Base-by-base conservation (phyloP, 2,888 invertebrate species). In the Agriotes lineatus region DNA sequence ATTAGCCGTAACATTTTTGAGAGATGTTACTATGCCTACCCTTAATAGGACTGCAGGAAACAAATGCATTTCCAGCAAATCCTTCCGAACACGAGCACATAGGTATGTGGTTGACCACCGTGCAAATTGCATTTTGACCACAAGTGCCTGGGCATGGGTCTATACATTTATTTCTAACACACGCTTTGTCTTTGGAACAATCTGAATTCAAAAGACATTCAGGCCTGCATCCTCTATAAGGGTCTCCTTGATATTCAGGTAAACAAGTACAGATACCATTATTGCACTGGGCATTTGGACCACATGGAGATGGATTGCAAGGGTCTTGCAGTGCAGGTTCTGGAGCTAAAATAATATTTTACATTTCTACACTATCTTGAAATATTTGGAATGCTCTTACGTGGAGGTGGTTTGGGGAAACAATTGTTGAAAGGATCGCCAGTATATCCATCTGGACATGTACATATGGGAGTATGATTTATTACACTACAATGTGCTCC, bases 141-240 rank as follows among this genome's bases (percentile, higher is more conserved):
- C 94, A 94, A 18, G 90, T 90, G 77, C 90, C 92, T 70, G 87
- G 88, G 78, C 93, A 94, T 12, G 93, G 93, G 82, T 93, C 90
- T 14, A 87, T 80, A 79, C 93, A 93, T 77, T 89, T 90, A 81
- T 90, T 90, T 78, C 89, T 88, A 19, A 90, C 87, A 83, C 93
- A 94, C 39, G 92, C 90, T 78, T 85, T 88, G 77, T 89, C 87
- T 62, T 88, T 85, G 3, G 88, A 82, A 82, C 93, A 93, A 79
- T 92, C 93, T 44, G 88, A 87, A 80, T 90, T 91, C 2, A 90
- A 84, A 2, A 88, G 86, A 82, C 93, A 93, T 84, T 92, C 92
- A 1, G 92, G 92, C 78, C 91, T 87, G 79, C 92, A 92, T 1
- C 85, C 86, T 33, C 86, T 86, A 65, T 91, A 91, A 6, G 93